Percentiles rank a stretch among this genome's conserved stretches.
phyloP scores from a whole-genome alignment of 2,888 invertebrate genomes.

The Elaeidobius kamerunicus region DNA sequence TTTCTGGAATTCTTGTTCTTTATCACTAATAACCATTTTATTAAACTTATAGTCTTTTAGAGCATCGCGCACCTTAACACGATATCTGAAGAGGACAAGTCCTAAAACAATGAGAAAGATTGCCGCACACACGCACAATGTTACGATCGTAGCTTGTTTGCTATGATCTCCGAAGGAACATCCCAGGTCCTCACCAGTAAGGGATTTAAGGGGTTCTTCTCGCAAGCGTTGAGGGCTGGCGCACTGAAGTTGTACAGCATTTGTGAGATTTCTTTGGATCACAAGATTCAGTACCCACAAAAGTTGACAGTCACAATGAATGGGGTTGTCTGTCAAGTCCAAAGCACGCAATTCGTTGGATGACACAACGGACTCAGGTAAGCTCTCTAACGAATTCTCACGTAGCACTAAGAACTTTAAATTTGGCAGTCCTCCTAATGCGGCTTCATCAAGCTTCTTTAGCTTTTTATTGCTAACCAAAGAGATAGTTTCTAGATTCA shows the following conservation, averaged over 20 bases:
- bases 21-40: conserved; percentile 66
- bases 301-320: conserved; percentile 76
- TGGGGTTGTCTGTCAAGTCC: conserved; percentile 79
- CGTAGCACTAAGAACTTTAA: conserved; percentile 70
- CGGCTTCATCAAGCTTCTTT: conserved; percentile 68
- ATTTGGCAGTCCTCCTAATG: conserved; percentile 76
- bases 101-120: conserved; percentile 68
- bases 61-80: conserved; percentile 75
- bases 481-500: conserved; percentile 74
- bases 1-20: conserved; percentile 86
- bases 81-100: conserved; percentile 73
- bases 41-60: conserved; percentile 81
- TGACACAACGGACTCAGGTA: conserved; percentile 75
- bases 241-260: conserved; percentile 71
- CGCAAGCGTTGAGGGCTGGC: conserved; percentile 68
- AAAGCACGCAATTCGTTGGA: conserved; percentile 73
- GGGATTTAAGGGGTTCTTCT: conserved; percentile 63
- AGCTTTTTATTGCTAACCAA: conserved; percentile 76
- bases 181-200: conserved; percentile 74
- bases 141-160: conserved; percentile 76
- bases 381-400: conserved; percentile 66
- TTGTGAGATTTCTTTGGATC: conserved; percentile 61
- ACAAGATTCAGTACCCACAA: conserved; percentile 74
- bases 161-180: conserved; percentile 76
- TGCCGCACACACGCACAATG: conserved; percentile 69